Evolutionary conservation across 2,888 invertebrate species (phyloP), one percentile per base, ranked within the genome.

Genomic region (Eugnorisma glareosa): DNA sequence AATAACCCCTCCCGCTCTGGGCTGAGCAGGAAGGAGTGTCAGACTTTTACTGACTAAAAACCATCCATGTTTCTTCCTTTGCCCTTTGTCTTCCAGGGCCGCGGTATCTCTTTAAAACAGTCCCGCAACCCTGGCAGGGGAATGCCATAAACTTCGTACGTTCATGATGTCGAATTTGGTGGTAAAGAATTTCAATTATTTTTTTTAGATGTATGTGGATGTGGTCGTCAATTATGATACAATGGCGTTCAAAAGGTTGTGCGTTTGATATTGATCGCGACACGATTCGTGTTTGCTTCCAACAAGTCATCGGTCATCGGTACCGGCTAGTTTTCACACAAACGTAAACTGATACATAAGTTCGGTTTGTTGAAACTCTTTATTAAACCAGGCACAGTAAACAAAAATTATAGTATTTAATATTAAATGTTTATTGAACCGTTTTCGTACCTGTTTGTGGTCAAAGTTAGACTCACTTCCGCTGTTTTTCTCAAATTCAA

Each of bases 401-500:
- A 45, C 35, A 77, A 61, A 61, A n/a, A 40, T 10, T 48, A 48
- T 48, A 48, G 18, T 18, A 3, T 6, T 11, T 37, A 59, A 21
- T n/a, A 28, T 43, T 24, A 28, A 59, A 40, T 61, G 10, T 48
- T 11, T n/a, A 77, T 61, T 54, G 28, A 21, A n/a, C 28, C 18
- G n/a, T 37, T 45, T 35, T n/a, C 15, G 21, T 69, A 78, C 28
- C 35, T 28, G 43, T 78, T 51, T 45, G 43, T 76, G 35, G 24
- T 43, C 10, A 37, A 35, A 28, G 18, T 21, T 40, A 45, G 15
- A 68, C 68, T 45, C 37, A 45, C 37, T 77, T 77, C 77, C 57
- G 68, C 37, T 75, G 6, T 48, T 79, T 69, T 80, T 75, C 43
- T 67, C 35, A 37, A 54, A 70, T 70, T 77, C 54, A 81, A 83